phyloP scores from a whole-genome alignment of 2,797 vertebrate species.

The Hipposideros larvatus region DNA sequence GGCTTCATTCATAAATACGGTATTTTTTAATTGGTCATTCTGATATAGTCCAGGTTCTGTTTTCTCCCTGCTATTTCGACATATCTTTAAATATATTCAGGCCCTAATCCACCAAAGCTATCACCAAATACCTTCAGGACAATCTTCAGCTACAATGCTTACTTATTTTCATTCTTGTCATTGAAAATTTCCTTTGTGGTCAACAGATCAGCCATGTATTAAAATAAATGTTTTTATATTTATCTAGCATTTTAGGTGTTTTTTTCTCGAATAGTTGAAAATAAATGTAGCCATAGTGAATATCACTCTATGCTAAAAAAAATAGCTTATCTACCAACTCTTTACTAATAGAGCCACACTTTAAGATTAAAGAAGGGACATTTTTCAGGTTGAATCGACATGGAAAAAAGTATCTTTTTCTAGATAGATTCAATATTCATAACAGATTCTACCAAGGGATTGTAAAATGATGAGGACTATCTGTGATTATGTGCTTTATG shows the following conservation, averaged over 20 bases:
- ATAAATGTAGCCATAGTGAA: background rate
- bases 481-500: background rate
- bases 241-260: background rate
- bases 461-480: background rate
- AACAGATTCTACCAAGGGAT: background rate
- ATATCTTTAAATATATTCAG: background rate
- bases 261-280: background rate
- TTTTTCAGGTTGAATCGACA: constrained; percentile 24
- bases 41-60: background rate
- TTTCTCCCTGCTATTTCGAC: background rate
- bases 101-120: background rate
- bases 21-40: background rate
- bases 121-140: background rate
- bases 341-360: constrained; percentile 36
- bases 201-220: background rate
- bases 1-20: background rate
- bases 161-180: background rate
- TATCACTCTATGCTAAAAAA: background rate
- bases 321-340: background rate
- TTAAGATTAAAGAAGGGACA: background rate
- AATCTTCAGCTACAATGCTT: background rate
- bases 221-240: constrained; percentile 10
- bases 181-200: background rate
- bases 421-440: background rate
- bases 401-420: constrained; percentile 12